Conservation (phyloP, 2,888 invertebrate species). For the Drosophila stalkeri region DNA sequence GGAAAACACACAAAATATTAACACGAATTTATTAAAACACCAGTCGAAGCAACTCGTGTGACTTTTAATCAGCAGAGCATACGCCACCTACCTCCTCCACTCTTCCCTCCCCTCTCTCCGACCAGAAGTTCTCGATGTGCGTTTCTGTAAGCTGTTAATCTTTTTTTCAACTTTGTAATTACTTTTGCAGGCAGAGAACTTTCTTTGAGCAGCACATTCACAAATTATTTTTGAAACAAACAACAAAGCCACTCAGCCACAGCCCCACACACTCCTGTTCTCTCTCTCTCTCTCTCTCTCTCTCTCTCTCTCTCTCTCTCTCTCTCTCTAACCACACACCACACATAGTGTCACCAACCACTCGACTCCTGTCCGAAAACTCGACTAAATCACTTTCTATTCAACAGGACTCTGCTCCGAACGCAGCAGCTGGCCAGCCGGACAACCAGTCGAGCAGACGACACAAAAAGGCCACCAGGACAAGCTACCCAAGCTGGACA, state of each 20-base stretch:
- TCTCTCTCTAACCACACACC: constrained; percentile 15
- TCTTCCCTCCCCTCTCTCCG: neutral
- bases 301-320: constrained; percentile 5
- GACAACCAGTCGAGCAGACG: constrained; percentile 31
- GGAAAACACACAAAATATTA: constrained; percentile 47
- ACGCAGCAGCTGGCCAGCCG: constrained; percentile 12
- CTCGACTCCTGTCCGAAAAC: constrained; percentile 46
- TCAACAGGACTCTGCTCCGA: constrained; percentile 57
- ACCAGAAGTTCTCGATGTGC: constrained; percentile 8
- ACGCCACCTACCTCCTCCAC: neutral
- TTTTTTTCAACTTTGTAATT: constrained; percentile 83
- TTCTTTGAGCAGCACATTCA: constrained; percentile 51
- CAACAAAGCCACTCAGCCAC: constrained; percentile 47
- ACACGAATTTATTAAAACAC: constrained; percentile 62
- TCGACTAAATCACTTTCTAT: constrained; percentile 77
- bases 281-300: constrained; percentile 7
- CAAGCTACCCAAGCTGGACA: constrained; percentile 30
- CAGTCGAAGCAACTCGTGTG: constrained; percentile 24
- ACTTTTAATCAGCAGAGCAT: neutral
- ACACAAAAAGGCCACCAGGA: constrained; percentile 38
- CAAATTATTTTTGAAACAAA: constrained; percentile 62
- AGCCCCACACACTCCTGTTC: constrained; percentile 23
- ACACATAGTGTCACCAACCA: constrained; percentile 36
- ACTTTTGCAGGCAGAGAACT: constrained; percentile 77
- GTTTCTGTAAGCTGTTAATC: constrained; percentile 76